Evolutionary conservation across 2,797 vertebrate genomes (phyloP), one percentile per base, ranked within the genome.

Genomic region (Acrossocheilus wenchowensis): DNA sequence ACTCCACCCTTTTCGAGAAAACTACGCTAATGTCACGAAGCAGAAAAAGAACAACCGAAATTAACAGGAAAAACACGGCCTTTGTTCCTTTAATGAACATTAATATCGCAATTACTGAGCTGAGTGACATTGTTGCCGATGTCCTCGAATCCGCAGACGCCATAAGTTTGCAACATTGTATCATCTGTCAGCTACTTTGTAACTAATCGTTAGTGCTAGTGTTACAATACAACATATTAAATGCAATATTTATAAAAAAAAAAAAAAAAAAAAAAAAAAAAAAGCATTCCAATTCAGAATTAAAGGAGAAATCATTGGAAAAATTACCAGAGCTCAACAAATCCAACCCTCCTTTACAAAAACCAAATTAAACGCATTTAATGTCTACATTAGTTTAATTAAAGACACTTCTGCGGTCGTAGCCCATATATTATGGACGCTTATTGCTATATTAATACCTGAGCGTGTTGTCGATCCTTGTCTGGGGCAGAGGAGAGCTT

Each of bases 1-100:
- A 69, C 89, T 86, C 86, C 86, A 89, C 89, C 89, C 88, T 84
- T 82, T 74, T 52, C 60, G 41, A 86, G 41, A 84, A 73, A 84
- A 77, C 54, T 80, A 43, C 8, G 50, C 83, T 73, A 62, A 80
- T 39, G 78, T 48, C 19, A 2, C 2, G 2, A 62, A 60, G 3
- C 26, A 39, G 26, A 21, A 17, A 26, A 5, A 4, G 0, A 5
- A 85, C 36, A 19, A 2, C 14, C n/a, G 36, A 60, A 34, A 39
- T 68, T 0, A 57, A 78, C 17, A 2, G 2, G 15, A 9, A 30
- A 66, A 30, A 5, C 39, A 26, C 10, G 21, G 5, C 39, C 8
- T 57, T 41, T 72, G 2, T 21, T 45, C 17, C 2, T 15, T 21
- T 1, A 26, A 0, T 68, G 2, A 12, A 9, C 54, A 43, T 19